Evolutionary conservation across 2,797 vertebrate genomes (phyloP).

Genomic region (Coccyzus lansbergi): DNA sequence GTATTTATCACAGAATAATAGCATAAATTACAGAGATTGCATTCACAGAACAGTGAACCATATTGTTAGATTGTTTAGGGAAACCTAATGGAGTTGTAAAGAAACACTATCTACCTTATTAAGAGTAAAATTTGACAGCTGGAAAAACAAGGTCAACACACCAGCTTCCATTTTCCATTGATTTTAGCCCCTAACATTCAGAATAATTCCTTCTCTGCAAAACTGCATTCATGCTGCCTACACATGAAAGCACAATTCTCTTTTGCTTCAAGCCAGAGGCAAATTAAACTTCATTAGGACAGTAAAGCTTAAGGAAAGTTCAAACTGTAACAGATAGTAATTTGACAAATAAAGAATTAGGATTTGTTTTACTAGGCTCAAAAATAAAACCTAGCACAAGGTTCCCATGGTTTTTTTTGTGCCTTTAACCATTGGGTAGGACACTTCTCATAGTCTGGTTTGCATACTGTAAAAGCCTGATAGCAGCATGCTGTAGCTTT

Average conservation of each 20-base stretch:
- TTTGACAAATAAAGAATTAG: constrained; percentile 52
- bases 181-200: constrained; percentile 64
- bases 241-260: constrained; percentile 29
- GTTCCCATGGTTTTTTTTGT: constrained; percentile 14
- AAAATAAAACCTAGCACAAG: constrained; percentile 6
- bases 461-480: background rate
- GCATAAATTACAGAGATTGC: constrained; percentile 55
- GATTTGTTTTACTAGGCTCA: constrained; percentile 37
- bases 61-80: constrained; percentile 69
- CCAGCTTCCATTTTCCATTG: constrained; percentile 69
- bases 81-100: constrained; percentile 71
- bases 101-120: constrained; percentile 73
- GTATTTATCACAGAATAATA: constrained; percentile 49
- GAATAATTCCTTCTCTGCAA: constrained; percentile 59
- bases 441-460: background rate
- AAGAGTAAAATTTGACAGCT: constrained; percentile 76
- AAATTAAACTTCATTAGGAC: constrained; percentile 59
- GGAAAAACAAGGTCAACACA: constrained; percentile 73
- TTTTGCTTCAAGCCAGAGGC: constrained; percentile 57
- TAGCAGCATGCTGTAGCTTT: background rate
- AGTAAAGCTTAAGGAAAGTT: constrained; percentile 34
- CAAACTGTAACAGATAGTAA: constrained; percentile 63
- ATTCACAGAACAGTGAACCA: constrained; percentile 53
- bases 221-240: constrained; percentile 55
- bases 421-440: background rate